phyloP scores from a whole-genome alignment of 2,113 vertebrate species.

The Xyliphius kryptos region DNA sequence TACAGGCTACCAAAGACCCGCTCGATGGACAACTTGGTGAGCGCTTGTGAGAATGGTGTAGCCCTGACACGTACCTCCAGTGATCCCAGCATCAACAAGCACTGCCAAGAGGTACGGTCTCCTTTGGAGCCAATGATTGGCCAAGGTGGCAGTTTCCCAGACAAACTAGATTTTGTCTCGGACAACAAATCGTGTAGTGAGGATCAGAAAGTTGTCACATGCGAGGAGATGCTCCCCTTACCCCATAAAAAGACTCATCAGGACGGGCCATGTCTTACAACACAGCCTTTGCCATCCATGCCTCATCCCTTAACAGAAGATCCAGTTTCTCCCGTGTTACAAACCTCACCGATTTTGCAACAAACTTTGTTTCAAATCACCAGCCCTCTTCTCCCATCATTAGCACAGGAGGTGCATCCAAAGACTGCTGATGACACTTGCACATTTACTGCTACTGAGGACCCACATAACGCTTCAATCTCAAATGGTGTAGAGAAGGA shows the following conservation, averaged over 20 bases:
- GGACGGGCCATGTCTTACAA: conserved; percentile 60
- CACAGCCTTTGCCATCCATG: conserved; percentile 59
- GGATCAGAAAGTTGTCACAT: conserved; percentile 33
- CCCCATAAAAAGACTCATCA: conserved; percentile 22
- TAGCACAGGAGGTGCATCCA: conserved; percentile 37
- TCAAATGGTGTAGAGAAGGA: conserved; percentile 36
- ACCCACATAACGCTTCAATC: conserved; percentile 42
- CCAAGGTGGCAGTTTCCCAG: conserved; percentile 42
- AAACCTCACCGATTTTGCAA: conserved; percentile 42
- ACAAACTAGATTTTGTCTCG: too few species aligned
- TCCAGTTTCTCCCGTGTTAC: too few species aligned
- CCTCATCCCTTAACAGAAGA: conserved; percentile 49
- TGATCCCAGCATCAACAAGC: conserved; percentile 96
- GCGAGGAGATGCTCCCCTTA: conserved; percentile 23
- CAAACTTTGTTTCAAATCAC: conserved; percentile 48
- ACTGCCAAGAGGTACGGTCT: conserved; percentile 79
- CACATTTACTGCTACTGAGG: conserved; percentile 36
- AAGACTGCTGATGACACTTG: conserved; percentile 48
- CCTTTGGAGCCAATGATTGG: conserved; percentile 64
- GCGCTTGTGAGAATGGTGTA: conserved; percentile 81
- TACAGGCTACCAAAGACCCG: conserved; percentile 92
- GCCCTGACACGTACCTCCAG: conserved; percentile 89
- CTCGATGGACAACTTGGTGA: conserved; percentile 91
- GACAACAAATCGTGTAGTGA: conserved; percentile 28
- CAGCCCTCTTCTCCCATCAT: conserved; percentile 36